Base-by-base conservation (phyloP, 2,113 vertebrate species). In the Aegithalos caudatus region DNA sequence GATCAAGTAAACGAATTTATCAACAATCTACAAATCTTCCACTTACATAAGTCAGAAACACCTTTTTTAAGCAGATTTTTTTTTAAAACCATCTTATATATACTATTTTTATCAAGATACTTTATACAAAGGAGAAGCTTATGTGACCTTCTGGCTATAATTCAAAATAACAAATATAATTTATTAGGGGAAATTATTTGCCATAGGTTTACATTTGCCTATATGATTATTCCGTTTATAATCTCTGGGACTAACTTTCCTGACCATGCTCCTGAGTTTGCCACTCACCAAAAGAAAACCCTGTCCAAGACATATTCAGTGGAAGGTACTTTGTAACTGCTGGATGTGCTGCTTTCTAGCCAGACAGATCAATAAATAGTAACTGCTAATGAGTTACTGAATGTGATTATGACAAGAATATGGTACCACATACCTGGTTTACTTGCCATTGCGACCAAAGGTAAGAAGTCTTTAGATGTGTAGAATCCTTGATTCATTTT, bases 381-480 rank as follows among this genome's bases (percentile, higher is more conserved):
- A 78, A 58, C 73, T 25, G 31, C 56, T 65, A 54, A 56, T 7
- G 24, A 61, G 17, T 71, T 54, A 58, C 0, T 27, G 25, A 86
- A 57, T 27, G 12, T 3, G 14, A 60, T 37, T 42, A 48, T 24
- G 81, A 81, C 3, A 67, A n/a, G 86, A 95, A 16, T 29, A 8
- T 20, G 24, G 6, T 20, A 15, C 23, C 31, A 76, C 95, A 58
- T 87, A 99, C 99, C 99, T 98, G 96, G 96, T 97, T 99, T 99
- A 97, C 99, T 99, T 92, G 98, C 98, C 97, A 98, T 98, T 58
- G 99, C 98, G 86, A 99, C 98, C 88, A 99, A 97, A 44, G 99
- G 99, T 80, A 99, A 94, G 74, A 99, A 99, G 92, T 99, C 98
- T 97, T 99, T 99, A 50, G 98, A 99, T 27, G 98, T 99, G 86